A percentile compares a stretch with the other conserved stretches of the same genome.
Conservation (phyloP, 2,888 invertebrate genomes). For the Trimorus sp. region DNA sequence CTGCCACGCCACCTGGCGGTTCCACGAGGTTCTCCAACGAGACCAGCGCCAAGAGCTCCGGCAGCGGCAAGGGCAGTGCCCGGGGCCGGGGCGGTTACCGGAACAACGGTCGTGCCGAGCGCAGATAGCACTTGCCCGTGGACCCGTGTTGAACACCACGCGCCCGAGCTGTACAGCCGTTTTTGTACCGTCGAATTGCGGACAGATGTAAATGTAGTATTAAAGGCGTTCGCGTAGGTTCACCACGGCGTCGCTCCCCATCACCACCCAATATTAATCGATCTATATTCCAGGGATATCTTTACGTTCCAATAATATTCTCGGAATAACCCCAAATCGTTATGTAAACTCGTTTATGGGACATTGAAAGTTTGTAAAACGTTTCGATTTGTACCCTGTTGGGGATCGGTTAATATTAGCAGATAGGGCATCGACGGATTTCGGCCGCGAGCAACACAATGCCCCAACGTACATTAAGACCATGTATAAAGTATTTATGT, state of each 20-base stretch:
- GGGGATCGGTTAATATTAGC: too few relatives aligned
- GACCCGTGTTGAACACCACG: conserved; percentile 36
- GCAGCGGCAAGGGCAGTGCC: conserved; percentile 74
- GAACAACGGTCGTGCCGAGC: conserved; percentile 78
- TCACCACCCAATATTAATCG: neutral
- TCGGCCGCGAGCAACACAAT: neutral
- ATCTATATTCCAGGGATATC: neutral
- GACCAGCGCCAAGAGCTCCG: conserved; percentile 72
- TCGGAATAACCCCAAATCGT: too few relatives aligned
- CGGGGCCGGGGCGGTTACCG: conserved; percentile 78
- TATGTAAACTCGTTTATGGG: too few relatives aligned
- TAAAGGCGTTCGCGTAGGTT: conserved; percentile 5
- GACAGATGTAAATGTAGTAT: conserved; percentile 30
- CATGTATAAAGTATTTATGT: conserved; percentile 2
- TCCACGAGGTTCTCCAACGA: conserved; percentile 72
- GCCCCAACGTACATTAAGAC: neutral
- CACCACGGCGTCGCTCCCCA: neutral
- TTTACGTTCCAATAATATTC: too few relatives aligned
- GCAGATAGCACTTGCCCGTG: conserved; percentile 77
- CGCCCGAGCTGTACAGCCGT: neutral
- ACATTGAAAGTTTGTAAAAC: too few relatives aligned
- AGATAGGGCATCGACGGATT: too few relatives aligned
- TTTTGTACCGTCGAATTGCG: conserved; percentile 5
- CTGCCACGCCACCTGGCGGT: conserved; percentile 60
- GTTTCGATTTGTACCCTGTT: too few relatives aligned